Percentiles rank a stretch among this genome's conserved stretches.
These are phyloP conservation scores for Drosophila pseudotakahashii DNA, from an alignment of 2,888 invertebrate genomes.

Conservation along the genomic window DNA sequence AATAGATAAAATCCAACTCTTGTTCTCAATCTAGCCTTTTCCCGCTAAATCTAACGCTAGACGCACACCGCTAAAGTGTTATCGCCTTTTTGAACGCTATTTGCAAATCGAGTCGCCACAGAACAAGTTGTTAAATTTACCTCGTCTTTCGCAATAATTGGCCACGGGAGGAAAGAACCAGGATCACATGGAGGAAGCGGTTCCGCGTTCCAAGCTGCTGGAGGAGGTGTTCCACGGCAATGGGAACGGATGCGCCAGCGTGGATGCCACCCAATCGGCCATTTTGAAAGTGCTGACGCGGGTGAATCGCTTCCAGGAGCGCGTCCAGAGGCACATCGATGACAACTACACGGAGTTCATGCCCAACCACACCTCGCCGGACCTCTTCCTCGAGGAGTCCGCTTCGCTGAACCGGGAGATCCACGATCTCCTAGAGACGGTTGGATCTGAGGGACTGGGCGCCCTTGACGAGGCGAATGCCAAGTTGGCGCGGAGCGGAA, in stretches of 20 bases:
- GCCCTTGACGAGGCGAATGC: conserved; percentile 87
- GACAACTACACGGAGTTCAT: conserved; percentile 83
- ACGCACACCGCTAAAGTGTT: neutral
- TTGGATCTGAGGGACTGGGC: conserved; percentile 87
- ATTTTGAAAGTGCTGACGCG: conserved; percentile 79
- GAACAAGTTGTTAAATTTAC: neutral
- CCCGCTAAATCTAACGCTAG: neutral
- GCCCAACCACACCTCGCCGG: conserved; percentile 80
- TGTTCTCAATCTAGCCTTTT: neutral
- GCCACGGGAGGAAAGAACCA: neutral
- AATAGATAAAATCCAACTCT: too few species aligned
- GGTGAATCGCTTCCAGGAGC: conserved; percentile 80
- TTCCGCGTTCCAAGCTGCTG: conserved; percentile 34
- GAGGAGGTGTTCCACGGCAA: conserved; percentile 41
- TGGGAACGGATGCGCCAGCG: conserved; percentile 21
- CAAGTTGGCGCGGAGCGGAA: conserved; percentile 86
- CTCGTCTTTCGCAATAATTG: neutral
- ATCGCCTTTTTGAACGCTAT: conserved; percentile 1
- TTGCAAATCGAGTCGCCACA: neutral
- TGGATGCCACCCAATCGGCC: conserved; percentile 75
- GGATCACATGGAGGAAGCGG: conserved; percentile 15
- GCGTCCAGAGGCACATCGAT: conserved; percentile 82
- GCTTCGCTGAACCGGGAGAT: conserved; percentile 77
- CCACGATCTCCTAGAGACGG: conserved; percentile 72
- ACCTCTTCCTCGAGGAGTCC: conserved; percentile 80